Evolutionary conservation across 2,113 vertebrate genomes (phyloP).

Genomic region (Miniopterus natalensis): DNA sequence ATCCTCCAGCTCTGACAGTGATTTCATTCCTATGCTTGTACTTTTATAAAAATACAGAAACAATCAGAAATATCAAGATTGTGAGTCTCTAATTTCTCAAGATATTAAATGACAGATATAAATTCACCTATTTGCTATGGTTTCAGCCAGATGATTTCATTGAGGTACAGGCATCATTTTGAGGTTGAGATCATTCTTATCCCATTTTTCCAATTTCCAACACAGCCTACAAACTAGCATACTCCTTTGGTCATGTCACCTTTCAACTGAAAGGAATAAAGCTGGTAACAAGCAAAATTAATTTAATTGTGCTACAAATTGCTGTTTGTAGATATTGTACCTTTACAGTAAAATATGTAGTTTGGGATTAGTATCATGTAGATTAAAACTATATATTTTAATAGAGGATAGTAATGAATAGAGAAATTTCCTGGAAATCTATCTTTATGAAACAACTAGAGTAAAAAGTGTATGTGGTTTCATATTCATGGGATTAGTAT

Average conservation of each 20-base stretch:
- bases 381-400: slow-evolving; percentile 63
- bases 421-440: slow-evolving; percentile 70
- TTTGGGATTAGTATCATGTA: slow-evolving; percentile 6
- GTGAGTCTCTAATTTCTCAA: slow-evolving; percentile 94
- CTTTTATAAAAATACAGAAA: slow-evolving; percentile 85
- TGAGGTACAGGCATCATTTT: slow-evolving; percentile 93
- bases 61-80: slow-evolving; percentile 93
- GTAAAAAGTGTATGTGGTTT: slow-evolving; percentile 65
- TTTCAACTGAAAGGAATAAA: slow-evolving; percentile 67
- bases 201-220: slow-evolving; percentile 89
- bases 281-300: slow-evolving; percentile 47
- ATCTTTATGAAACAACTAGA: slow-evolving; percentile 72
- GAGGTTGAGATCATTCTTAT: slow-evolving; percentile 90
- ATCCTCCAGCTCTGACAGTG: slow-evolving; percentile 85
- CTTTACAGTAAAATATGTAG: slow-evolving; percentile 27
- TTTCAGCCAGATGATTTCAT: slow-evolving; percentile 96
- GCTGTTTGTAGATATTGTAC: slow-evolving; percentile 29
- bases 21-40: slow-evolving; percentile 90
- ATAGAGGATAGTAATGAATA: slow-evolving; percentile 44
- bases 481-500: slow-evolving; percentile 76
- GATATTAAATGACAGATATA: slow-evolving; percentile 97
- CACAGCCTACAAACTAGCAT: slow-evolving; percentile 53
- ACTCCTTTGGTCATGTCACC: background rate
- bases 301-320: slow-evolving; percentile 55
- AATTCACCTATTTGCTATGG: slow-evolving; percentile 96